Evolutionary conservation across 2,113 vertebrate genomes (phyloP).

Genomic region (Erinaceus europaeus): DNA sequence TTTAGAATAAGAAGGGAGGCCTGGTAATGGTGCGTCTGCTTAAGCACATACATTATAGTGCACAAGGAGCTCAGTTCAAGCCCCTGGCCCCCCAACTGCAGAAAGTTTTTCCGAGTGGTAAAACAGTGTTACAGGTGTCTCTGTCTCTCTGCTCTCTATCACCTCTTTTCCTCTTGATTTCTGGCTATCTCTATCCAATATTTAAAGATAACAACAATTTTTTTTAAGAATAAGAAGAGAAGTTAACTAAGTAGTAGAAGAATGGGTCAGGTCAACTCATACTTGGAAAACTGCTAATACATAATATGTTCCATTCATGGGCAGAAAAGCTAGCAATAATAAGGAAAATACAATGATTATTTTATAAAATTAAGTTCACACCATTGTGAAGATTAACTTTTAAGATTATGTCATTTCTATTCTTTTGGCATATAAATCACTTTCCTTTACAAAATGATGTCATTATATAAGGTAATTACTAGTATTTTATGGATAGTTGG

Average conservation of each 20-base stretch:
- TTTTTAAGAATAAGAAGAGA: too few relatives aligned
- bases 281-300: neutral
- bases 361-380: neutral
- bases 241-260: neutral
- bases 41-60: too few relatives aligned
- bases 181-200: too few relatives aligned
- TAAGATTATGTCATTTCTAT: neutral
- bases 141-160: too few relatives aligned
- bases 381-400: neutral
- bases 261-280: neutral
- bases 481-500: neutral
- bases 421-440: neutral
- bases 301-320: neutral
- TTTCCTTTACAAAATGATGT: constrained; percentile 1
- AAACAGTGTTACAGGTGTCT: too few relatives aligned
- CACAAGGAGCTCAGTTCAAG: too few relatives aligned
- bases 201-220: too few relatives aligned
- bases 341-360: neutral
- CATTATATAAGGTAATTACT: neutral
- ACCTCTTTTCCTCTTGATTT: too few relatives aligned
- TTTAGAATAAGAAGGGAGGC: too few relatives aligned
- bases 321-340: neutral
- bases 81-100: too few relatives aligned
- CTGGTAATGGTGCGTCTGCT: too few relatives aligned
- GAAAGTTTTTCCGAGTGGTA: too few relatives aligned